Evolutionary conservation across 2,797 vertebrate genomes (phyloP).

Genomic region (Epinephelus malabaricus): DNA sequence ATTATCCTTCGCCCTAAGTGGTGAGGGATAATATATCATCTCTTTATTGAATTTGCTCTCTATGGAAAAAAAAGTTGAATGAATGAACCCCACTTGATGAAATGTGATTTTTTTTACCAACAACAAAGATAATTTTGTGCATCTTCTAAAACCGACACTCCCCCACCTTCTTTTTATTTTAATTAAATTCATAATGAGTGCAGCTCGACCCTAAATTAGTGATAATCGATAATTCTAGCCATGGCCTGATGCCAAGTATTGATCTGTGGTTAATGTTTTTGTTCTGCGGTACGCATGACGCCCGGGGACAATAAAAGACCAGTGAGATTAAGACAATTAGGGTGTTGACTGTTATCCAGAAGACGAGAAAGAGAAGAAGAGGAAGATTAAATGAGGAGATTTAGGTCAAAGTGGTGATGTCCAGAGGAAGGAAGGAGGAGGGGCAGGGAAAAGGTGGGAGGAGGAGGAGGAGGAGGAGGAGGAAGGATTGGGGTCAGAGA

Average conservation of each 20-base stretch:
- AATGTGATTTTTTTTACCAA: conserved; percentile 1
- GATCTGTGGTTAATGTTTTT: conserved; percentile 74
- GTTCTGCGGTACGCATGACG: conserved; percentile 42
- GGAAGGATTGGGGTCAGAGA: conserved; percentile 82
- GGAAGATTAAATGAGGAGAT: conserved; percentile 86
- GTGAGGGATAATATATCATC: background rate
- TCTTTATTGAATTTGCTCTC: background rate
- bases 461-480: conserved; percentile 49
- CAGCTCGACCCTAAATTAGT: conserved; percentile 23
- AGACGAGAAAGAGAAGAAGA: conserved; percentile 67
- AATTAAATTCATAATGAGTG: conserved; percentile 52
- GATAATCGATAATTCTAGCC: conserved; percentile 45
- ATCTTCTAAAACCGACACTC: background rate
- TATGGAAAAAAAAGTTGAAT: background rate
- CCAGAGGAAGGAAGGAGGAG: conserved; percentile 59
- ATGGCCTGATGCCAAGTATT: conserved; percentile 67
- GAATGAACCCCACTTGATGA: background rate
- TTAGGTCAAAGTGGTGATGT: conserved; percentile 86
- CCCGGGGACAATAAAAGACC: conserved; percentile 74
- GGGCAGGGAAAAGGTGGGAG: conserved; percentile 34
- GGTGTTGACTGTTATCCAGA: conserved; percentile 79
- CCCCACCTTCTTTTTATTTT: conserved; percentile 23
- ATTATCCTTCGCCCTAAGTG: background rate
- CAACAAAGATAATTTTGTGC: background rate
- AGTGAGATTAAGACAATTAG: conserved; percentile 86